phyloP scores from a whole-genome alignment of 2,113 vertebrate genomes.

The Heptranchias perlo region DNA sequence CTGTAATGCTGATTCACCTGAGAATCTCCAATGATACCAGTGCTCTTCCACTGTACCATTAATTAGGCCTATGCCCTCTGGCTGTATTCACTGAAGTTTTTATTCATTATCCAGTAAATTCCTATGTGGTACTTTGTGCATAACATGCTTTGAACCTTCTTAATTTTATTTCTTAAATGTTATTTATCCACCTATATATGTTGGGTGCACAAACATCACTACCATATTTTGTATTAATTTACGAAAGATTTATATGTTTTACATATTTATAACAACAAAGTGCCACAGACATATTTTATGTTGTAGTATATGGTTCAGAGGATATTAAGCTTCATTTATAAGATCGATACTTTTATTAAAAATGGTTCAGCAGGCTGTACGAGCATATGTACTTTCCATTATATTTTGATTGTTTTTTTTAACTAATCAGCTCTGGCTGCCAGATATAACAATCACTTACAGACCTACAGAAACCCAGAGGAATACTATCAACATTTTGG shows the following conservation, averaged over 20 bases:
- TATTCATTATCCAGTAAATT: not conserved
- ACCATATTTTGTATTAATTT: not conserved
- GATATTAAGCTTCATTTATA: not conserved
- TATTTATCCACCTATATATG: not conserved
- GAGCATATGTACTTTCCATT: not conserved
- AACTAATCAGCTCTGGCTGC: not conserved
- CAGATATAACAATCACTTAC: not conserved
- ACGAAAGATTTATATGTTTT: not conserved
- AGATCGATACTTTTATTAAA: not conserved
- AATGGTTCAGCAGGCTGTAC: not conserved
- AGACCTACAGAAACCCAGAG: not conserved
- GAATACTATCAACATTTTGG: conserved; percentile 18
- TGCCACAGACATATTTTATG: not conserved
- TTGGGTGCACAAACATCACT: not conserved
- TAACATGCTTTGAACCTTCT: not conserved
- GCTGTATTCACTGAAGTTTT: not conserved
- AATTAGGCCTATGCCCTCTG: not conserved
- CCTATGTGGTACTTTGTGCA: no score
- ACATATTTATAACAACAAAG: not conserved
- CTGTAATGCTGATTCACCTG: not conserved
- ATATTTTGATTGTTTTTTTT: not conserved
- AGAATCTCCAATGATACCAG: not conserved
- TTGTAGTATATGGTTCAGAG: not conserved
- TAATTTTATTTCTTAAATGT: not conserved
- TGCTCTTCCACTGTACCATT: not conserved